These are phyloP conservation scores for Micronycteris hirsuta DNA, from an alignment of 2,113 vertebrate genomes.

Conservation along the genomic window DNA sequence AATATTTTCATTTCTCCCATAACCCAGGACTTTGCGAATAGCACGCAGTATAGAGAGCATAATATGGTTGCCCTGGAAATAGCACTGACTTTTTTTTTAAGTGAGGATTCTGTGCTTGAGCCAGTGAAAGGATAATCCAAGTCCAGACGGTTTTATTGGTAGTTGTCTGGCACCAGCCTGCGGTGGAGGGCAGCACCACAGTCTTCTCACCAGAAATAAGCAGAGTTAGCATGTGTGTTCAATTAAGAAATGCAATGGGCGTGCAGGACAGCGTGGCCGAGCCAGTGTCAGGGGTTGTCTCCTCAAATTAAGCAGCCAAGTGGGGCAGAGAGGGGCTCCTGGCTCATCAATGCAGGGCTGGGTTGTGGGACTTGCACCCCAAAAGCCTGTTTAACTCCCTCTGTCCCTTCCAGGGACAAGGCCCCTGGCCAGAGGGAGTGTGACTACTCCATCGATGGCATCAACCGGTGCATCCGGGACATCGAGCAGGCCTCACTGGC, in stretches of 20 bases:
- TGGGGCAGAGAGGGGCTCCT: neutral
- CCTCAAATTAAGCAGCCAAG: neutral
- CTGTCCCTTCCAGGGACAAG: slow-evolving; percentile 89
- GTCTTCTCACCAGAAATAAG: neutral
- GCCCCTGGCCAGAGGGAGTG: slow-evolving; percentile 97
- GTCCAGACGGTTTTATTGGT: neutral
- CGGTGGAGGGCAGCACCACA: neutral
- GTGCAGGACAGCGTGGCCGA: neutral
- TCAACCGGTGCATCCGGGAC: slow-evolving; percentile 96
- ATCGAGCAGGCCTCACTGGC: slow-evolving; percentile 97
- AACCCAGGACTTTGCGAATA: neutral
- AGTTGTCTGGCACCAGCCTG: neutral
- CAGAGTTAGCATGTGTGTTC: neutral
- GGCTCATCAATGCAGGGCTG: neutral
- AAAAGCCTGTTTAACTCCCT: neutral
- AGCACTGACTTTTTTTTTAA: neutral
- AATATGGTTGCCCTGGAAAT: neutral
- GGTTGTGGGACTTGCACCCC: neutral
- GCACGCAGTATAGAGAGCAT: neutral
- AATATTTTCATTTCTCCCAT: neutral
- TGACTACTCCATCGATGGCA: slow-evolving; percentile 96
- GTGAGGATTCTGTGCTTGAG: neutral
- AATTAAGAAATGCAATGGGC: neutral
- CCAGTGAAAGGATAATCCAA: neutral
- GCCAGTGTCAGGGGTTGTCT: neutral